A percentile compares a stretch with the other conserved stretches of the same genome.
phyloP scores from a whole-genome alignment of 2,113 vertebrate genomes.

The Ictalurus punctatus region DNA sequence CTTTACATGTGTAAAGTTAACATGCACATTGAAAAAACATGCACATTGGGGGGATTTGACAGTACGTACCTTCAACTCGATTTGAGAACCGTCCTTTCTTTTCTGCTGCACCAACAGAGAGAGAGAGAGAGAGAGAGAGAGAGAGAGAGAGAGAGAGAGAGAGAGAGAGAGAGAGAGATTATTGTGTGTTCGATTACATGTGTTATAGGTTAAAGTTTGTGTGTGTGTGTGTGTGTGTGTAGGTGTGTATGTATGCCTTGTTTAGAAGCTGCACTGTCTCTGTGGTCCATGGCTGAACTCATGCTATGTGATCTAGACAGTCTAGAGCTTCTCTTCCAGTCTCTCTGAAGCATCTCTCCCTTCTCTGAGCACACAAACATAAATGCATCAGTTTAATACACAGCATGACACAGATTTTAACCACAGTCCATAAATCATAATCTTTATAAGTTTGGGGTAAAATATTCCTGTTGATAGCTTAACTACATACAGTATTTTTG shows the following conservation, averaged over 20 bases:
- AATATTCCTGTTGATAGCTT: neutral
- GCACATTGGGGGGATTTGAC: neutral
- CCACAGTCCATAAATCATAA: neutral
- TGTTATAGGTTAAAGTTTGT: neutral
- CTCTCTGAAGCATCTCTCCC: slow-evolving; percentile 57
- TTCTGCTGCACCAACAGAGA: slow-evolving; percentile 40
- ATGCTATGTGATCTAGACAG: slow-evolving; percentile 64
- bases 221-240: neutral
- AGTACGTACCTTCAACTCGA: slow-evolving; percentile 67
- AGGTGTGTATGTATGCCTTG: slow-evolving; percentile 51
- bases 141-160: neutral
- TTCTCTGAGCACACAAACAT: slow-evolving; percentile 56
- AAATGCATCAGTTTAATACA: neutral
- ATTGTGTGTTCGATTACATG: neutral
- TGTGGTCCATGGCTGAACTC: slow-evolving; percentile 50
- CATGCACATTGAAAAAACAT: neutral
- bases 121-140: neutral
- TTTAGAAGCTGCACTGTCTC: slow-evolving; percentile 33
- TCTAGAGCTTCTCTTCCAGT: slow-evolving; percentile 65
- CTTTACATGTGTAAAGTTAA: neutral
- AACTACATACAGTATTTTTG: neutral
- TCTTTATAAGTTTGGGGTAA: neutral
- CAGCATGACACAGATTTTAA: neutral
- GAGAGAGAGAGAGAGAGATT: neutral
- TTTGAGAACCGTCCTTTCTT: slow-evolving; percentile 58